These are phyloP conservation scores for Heliconius aoede DNA, from an alignment of 2,888 invertebrate species.

Conservation along the genomic window DNA sequence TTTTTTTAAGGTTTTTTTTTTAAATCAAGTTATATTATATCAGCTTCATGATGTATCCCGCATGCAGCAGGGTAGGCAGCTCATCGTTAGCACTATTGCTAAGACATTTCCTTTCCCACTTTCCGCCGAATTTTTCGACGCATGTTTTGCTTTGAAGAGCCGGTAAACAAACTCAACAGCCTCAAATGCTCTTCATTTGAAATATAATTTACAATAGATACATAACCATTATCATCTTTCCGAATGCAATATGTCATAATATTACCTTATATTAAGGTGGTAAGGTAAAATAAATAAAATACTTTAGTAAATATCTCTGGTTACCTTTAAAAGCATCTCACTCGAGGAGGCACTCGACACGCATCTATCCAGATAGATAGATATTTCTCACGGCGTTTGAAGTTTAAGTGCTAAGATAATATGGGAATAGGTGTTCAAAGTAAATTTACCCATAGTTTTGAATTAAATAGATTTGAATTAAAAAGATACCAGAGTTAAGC, in stretches of 20 bases:
- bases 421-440: slow-evolving; percentile 10
- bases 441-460: background rate
- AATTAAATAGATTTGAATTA: no score
- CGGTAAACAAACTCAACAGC: no score
- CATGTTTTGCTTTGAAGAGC: no score
- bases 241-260: no score
- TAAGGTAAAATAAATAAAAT: slow-evolving; percentile 18
- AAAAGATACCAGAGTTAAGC: no score
- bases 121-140: no score
- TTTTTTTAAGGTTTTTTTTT: no score
- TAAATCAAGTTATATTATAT: background rate
- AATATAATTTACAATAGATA: no score
- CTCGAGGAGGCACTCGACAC: slow-evolving; percentile 25
- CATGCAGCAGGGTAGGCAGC: background rate
- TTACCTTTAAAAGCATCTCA: slow-evolving; percentile 44
- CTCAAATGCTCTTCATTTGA: no score
- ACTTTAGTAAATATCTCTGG: slow-evolving; percentile 26
- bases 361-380: slow-evolving; percentile 21
- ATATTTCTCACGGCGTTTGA: slow-evolving; percentile 24
- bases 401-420: slow-evolving; percentile 17
- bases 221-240: no score
- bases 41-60: background rate
- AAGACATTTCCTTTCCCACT: no score
- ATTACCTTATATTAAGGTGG: slow-evolving; percentile 2
- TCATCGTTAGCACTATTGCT: no score